Base-by-base conservation (phyloP, 2,113 vertebrate genomes). In the Taxidea taxus region DNA sequence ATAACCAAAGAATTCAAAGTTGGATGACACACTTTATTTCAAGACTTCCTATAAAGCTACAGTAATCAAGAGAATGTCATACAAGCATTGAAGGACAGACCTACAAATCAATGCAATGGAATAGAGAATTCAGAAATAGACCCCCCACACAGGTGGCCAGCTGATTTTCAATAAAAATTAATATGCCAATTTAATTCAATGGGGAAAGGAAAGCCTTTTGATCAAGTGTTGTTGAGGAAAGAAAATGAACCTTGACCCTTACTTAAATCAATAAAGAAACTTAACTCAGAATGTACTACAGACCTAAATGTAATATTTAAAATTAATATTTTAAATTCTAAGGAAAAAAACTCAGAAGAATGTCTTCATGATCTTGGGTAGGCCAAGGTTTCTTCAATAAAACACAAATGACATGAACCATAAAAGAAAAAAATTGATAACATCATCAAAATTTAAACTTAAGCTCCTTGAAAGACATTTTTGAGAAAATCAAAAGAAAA, bases 101-200 rank as follows among this genome's bases (percentile, higher is more conserved):
- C 14, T 62, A 49, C 20, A 42, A 27, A 62, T 51, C 34, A 70
- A 21, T 44, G 42, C 7, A 92, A 56, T 2, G 89, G 60, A 78
- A 21, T 34, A 80, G 18, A 95, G 56, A 96, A 77, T 83, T 83
- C 62, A 96, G 60, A 85, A 95, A 62, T 47, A 88, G 7, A 90
- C 11, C 25, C 4, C 85, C 80, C 3, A 64, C 11, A 15, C 70
- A 51, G 20, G 66, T 60, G 49, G 7, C 34, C n/a, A 90, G 10
- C 58, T 62, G 37, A 81, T 80, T 92, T 56, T 29, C 29, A 47
- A 29, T 93, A 82, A 91, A 82, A 95, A 91, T 54, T 87, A 16
- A 84, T 88, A 47, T 64, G 9, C 8, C 44, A 80, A n/a, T 78
- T 86, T 78, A 81, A 54, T 91, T 77, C 25, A 49, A 62, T 34